Evolutionary conservation across 2,113 vertebrate genomes (phyloP).

Genomic region (Elaphurus davidianus): DNA sequence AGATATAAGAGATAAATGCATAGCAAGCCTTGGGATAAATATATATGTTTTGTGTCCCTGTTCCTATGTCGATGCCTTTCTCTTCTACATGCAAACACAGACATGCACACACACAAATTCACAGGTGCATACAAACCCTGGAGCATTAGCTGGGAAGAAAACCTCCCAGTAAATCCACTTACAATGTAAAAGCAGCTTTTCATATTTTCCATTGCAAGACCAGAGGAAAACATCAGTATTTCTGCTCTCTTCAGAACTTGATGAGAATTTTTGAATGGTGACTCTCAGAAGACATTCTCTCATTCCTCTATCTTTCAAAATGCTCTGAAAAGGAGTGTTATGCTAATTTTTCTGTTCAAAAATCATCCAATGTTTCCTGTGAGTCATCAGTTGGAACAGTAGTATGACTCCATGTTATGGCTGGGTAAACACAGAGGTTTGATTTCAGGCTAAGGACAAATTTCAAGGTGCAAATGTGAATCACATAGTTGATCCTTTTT

Average conservation of each 20-base stretch:
- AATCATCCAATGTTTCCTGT: constrained; percentile 30
- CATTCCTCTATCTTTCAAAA: constrained; percentile 43
- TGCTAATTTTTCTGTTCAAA: constrained; percentile 47
- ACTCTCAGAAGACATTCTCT: not conserved
- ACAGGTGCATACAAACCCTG: not conserved
- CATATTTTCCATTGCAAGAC: not conserved
- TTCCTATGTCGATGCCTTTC: not conserved
- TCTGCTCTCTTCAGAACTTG: not conserved
- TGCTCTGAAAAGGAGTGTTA: not conserved
- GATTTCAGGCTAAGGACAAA: constrained; percentile 65
- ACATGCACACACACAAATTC: not conserved
- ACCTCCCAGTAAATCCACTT: not conserved
- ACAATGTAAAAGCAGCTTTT: not conserved
- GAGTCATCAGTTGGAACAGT: constrained; percentile 45
- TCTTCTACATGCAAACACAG: not conserved
- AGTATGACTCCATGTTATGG: constrained; percentile 53
- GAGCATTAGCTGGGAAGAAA: not conserved
- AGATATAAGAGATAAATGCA: not conserved
- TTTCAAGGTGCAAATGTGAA: constrained; percentile 77
- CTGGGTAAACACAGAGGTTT: constrained; percentile 75
- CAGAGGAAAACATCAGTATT: not conserved
- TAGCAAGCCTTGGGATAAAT: not conserved
- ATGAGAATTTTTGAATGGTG: not conserved
- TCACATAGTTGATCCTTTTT: constrained; percentile 57
- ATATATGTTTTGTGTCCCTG: not conserved